A percentile compares a stretch with the other conserved stretches of the same genome.
Evolutionary conservation across 2,888 invertebrate genomes (phyloP).

Genomic region (Drosophila barbarae): DNA sequence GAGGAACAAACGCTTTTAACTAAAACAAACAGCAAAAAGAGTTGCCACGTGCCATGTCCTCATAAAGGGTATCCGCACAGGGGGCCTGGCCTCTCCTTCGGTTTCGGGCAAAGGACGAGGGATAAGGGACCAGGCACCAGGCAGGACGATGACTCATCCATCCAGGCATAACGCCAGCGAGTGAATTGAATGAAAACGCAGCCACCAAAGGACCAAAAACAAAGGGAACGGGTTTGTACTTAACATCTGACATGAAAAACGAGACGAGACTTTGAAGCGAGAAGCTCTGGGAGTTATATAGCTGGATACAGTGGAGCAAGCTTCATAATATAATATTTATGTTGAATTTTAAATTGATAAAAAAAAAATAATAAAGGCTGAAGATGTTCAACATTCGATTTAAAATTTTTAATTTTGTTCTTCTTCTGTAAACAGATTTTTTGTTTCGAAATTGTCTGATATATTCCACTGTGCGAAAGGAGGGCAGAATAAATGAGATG

Average conservation of each 20-base stretch:
- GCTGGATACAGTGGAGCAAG: slow-evolving; percentile 7
- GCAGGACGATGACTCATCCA: slow-evolving; percentile 59
- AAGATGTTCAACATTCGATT: neutral
- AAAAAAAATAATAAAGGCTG: neutral
- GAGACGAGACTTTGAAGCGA: slow-evolving; percentile 15
- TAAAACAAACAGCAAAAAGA: slow-evolving; percentile 57
- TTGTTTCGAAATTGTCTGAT: neutral
- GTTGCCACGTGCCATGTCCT: slow-evolving; percentile 50
- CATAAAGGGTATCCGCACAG: neutral
- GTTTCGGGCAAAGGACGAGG: neutral
- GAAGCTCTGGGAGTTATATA: slow-evolving; percentile 1
- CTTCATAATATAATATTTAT: neutral
- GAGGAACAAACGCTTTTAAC: slow-evolving; percentile 61
- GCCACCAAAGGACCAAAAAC: slow-evolving; percentile 21
- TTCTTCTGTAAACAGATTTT: neutral
- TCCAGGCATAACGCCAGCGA: slow-evolving; percentile 49
- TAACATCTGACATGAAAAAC: slow-evolving; percentile 64
- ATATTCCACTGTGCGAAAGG: slow-evolving; percentile 14
- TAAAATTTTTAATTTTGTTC: neutral
- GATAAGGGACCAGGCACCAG: neutral
- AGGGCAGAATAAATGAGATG: neutral
- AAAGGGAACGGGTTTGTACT: slow-evolving; percentile 39
- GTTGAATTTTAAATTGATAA: neutral
- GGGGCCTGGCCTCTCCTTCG: neutral
- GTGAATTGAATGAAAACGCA: slow-evolving; percentile 39